These are phyloP conservation scores for Pogonomyrmex barbatus DNA, from an alignment of 1,140 invertebrate genomes.

Conservation along the genomic window DNA sequence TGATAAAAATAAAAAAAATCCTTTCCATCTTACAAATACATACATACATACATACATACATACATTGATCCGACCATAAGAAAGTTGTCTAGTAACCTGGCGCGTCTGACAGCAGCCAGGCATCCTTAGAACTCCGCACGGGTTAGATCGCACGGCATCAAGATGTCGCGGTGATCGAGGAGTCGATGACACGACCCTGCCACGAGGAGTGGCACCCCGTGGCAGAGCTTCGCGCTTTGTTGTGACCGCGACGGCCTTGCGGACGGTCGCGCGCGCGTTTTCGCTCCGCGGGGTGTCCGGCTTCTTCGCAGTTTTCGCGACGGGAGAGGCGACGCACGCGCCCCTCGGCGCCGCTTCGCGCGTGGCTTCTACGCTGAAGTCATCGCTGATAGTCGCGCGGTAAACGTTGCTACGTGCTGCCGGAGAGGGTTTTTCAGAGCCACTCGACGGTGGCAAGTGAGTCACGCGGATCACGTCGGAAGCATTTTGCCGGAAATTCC, in stretches of 20 bases:
- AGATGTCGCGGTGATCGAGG: conserved; percentile 47
- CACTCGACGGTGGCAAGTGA: not conserved
- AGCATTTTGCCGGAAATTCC: not conserved
- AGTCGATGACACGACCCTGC: conserved; percentile 60
- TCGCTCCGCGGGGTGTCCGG: conserved; percentile 46
- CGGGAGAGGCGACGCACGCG: conserved; percentile 36
- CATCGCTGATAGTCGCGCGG: conserved; percentile 26
- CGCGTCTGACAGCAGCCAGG: not conserved
- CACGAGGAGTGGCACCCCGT: conserved; percentile 68
- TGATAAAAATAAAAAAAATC: not conserved
- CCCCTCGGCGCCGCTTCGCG: not conserved
- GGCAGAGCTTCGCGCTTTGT: conserved; percentile 61
- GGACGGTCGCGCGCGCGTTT: conserved; percentile 70
- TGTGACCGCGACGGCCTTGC: conserved; percentile 72
- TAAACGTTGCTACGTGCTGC: not conserved
- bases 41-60: too few species aligned
- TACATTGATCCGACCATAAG: not conserved
- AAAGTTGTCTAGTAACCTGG: conserved; percentile 17
- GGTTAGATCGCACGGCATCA: conserved; percentile 27
- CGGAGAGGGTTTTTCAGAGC: not conserved
- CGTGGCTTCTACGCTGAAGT: not conserved
- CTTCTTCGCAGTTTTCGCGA: conserved; percentile 37
- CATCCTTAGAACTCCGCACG: conserved; percentile 13
- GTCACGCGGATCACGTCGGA: not conserved
- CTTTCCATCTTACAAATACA: too few species aligned